A percentile compares a stretch with the other conserved stretches of the same genome.
These are phyloP conservation scores for Deilephila porcellus DNA, from an alignment of 2,888 invertebrate species.

Conservation along the genomic window DNA sequence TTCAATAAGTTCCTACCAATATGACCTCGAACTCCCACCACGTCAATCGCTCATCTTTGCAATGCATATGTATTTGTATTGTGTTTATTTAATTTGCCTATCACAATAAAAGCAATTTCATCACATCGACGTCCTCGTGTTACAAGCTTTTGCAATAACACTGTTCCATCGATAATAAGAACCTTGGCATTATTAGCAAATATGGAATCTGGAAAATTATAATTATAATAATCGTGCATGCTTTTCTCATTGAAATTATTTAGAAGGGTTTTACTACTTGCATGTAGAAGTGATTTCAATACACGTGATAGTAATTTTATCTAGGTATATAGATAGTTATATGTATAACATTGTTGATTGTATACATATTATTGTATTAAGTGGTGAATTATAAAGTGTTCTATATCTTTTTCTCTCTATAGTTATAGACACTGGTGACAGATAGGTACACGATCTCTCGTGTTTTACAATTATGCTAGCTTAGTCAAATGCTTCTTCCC, in stretches of 20 bases:
- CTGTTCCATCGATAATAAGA: constrained; percentile 8
- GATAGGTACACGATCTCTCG: no score
- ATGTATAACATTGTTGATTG: no score
- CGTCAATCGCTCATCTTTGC: background rate
- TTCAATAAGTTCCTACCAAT: background rate
- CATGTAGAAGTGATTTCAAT: no score
- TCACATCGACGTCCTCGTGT: constrained; percentile 13
- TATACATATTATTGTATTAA: no score
- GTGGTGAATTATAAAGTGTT: no score
- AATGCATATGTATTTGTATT: constrained; percentile 2
- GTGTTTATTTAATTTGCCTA: background rate
- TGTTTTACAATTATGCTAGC: no score
- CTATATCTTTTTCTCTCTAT: no score
- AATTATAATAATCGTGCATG: constrained; percentile 2
- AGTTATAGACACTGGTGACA: no score
- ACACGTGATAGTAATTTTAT: no score
- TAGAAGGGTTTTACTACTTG: background rate
- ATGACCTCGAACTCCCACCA: background rate
- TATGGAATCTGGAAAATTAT: constrained; percentile 23
- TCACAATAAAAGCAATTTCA: constrained; percentile 17
- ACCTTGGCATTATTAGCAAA: constrained; percentile 22
- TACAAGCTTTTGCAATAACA: constrained; percentile 8
- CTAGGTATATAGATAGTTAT: no score
- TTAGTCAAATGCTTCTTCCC: no score
- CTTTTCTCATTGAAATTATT: background rate